A percentile compares a stretch with the other conserved stretches of the same genome.
Evolutionary conservation across 23 tunicate species (phyloP).

Genomic region (Styela clava): DNA sequence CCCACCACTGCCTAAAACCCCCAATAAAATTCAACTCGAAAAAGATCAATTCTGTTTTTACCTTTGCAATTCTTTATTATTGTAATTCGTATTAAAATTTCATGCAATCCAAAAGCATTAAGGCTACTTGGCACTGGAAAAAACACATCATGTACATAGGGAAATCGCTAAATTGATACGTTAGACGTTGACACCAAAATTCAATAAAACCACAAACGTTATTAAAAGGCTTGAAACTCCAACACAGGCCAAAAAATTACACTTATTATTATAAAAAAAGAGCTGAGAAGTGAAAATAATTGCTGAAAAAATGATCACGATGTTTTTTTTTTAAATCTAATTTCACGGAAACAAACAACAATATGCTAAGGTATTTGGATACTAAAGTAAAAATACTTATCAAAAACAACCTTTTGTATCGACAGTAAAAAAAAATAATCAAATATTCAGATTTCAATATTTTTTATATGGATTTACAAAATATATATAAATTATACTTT

Average conservation of each 20-base stretch:
- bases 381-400: neutral
- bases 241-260: neutral
- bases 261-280: neutral
- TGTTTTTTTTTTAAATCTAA: too few relatives aligned
- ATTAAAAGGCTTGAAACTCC: neutral
- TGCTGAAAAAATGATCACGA: neutral
- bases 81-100: neutral
- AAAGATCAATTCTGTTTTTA: neutral
- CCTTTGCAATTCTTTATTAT: neutral
- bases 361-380: neutral
- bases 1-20: too few relatives aligned
- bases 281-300: neutral
- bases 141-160: neutral
- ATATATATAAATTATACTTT: too few relatives aligned
- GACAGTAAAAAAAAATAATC: neutral
- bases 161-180: neutral
- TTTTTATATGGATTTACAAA: neutral
- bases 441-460: too few relatives aligned
- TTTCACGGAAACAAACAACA: neutral
- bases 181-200: neutral
- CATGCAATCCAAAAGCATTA: neutral
- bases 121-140: neutral
- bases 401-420: neutral
- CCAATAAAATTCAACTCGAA: too few relatives aligned
- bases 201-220: neutral